Evolutionary conservation across 64 coral and sea anemone genomes (phyloP), one percentile per base, ranked within the genome.

Genomic region (Anthopleura sola): DNA sequence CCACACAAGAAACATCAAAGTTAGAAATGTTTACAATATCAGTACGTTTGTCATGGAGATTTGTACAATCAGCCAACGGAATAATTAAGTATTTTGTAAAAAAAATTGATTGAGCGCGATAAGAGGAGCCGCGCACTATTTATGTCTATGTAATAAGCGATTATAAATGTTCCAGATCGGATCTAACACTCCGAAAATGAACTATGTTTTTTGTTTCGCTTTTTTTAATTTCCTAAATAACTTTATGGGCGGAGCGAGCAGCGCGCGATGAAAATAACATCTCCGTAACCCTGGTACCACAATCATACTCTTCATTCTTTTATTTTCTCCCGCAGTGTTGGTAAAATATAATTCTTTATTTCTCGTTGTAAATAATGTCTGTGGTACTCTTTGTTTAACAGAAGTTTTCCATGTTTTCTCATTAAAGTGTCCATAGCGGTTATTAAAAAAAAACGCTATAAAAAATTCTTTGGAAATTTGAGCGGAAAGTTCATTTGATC

Each of bases 181-280:
- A 71, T 32, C 29, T 71, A 34, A 71, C 29, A 71, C 66, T 71
- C 66, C 29, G 66, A 71, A 71, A 71, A 34, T 34, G 66, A 71
- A 71, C 29, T 71, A 12, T 71, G 10, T 31, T 71, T 62, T 71
- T 71, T 71, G 29, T 71, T 71, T 71, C 66, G 66, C 66, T 15
- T 16, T 71, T 71, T 71, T 71, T 71, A 71, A 71, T 71, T 71
- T 71, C 66, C 66, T 71, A 71, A 71, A 14, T 71, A 71, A 34
- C n/a, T 31, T 71, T 71, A 71, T 34, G 29, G 66, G 66, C 66
- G 66, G 66, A 71, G 66, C 28, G 14, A 71, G 24, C 1, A 71
- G 31, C 66, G 29, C 12, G 66, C 66, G 28, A 1, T 15, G n/a
- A 32, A 28, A 71, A 34, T 12, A 71, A 71, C 1, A 16, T 71